Evolutionary conservation across 2,888 invertebrate genomes (phyloP), one percentile per base, ranked within the genome.

Genomic region (Balanococcus diminutus): DNA sequence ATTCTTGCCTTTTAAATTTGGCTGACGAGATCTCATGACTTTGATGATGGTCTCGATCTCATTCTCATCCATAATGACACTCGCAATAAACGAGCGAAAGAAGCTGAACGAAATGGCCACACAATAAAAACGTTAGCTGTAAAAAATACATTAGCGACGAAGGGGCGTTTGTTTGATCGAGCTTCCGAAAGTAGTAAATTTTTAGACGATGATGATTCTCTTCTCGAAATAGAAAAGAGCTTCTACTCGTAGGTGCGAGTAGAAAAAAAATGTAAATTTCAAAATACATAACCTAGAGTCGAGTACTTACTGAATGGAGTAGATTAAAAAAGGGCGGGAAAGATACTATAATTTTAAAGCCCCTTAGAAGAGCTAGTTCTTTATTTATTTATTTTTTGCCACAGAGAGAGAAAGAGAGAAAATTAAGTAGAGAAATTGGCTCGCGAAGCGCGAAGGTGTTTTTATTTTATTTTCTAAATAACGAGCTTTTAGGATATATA

Each of bases 111-210:
- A 56, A 56, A 56, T 56, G 56, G 8, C 22, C 56, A 6, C 6
- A 56, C 56, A 56, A 56, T 56, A 22, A 56, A 22, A 56, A 56
- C 56, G 22, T 56, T 56, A 56, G 56, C 22, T 22, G 56, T 22
- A 22, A 56, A 56, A 56, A 56, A 11, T 22, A 56, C 67, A 67
- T 67, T 67, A 67, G 16, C 16, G 67, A 67, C 16, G 16, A 67
- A 28, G 16, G 67, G 28, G 67, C 19, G n/a, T 82, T 82, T 82
- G n/a, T 82, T 82, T 82, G 39, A 36, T 82, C 9, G 16, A 42
- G 42, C 39, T 28, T 28, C n/a, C 42, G 22, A 82, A 42, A 5
- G 42, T 36, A 32, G 28, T 31, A 42, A 46, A 85, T 46, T 79
- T 22, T 22, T 79, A 8, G 42, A 75, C 28, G n/a, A n/a, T 75